Evolutionary conservation across 92 coral and sea anemone species (phyloP), one percentile per base, ranked within the genome.

Genomic region (Galaxea fascicularis): DNA sequence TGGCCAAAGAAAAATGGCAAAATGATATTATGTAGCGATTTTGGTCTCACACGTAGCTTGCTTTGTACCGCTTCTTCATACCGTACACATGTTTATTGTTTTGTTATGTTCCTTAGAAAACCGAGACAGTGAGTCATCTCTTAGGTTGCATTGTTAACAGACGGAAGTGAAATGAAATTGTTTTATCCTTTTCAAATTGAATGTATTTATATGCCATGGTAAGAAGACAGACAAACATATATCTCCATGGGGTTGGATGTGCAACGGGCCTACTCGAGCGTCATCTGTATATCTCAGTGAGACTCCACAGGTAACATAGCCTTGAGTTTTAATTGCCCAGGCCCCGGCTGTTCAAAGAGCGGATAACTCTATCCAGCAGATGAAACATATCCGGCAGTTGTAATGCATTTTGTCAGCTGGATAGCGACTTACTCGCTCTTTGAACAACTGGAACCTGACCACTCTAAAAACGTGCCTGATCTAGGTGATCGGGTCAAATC

Each of bases 1-100:
- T 89, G 64, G 82, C 73, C 18, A 79, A 78, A 30, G 92, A 63
- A 65, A 89, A 84, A 18, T 89, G 92, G 89, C 92, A 89, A 65
- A 89, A 85, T 29, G 87, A 85, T 70, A 85, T 89, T 29, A 85
- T 89, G 89, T 89, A 16, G 41, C 6, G 41, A 35, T 35, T 73
- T 73, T 22, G 63, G 6, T 49, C 4, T 4, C 0, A 49, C 60
- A 72, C 60, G 59, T 53, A 71, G 76, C 76, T 71, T 71, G 75
- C 75, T 45, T 17, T 30, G 49, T 30, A 71, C 20, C 10, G 76
- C 3, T 11, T 74, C 47, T 74, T 54, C 45, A 30, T 20, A n/a
- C 65, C 18, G 29, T 52, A 30, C 5, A 74, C 25, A 52, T 27
- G 62, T 13, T 74, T 21, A 25, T 74, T 29, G 62, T 18, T 25